Base-by-base conservation (phyloP, 2,888 invertebrate genomes). In the Pteria penguin region DNA sequence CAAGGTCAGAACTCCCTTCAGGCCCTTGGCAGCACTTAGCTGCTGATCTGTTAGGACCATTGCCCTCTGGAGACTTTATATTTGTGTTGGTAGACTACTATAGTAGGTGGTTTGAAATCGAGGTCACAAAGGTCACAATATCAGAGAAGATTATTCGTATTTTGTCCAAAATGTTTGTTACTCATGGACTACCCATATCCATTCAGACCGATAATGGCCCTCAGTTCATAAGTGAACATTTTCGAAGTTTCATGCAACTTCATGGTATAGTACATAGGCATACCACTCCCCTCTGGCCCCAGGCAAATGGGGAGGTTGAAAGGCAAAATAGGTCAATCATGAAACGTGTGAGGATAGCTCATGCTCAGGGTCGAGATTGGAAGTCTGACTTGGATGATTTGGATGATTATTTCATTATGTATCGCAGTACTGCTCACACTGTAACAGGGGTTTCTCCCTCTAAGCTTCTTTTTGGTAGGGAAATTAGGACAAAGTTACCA, bases 251-350 rank as follows among this genome's bases (percentile, higher is more conserved):
- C 45, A 24, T 74, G 66, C 27, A 32, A 14, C 26, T 63, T 24
- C n/a, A 74, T 52, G 67, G 61, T 58, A 75, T 78, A 4, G 18
- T 24, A 4, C 78, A 78, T 36, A 22, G 24, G 8, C 29, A 36
- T 24, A 55, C 52, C 0, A 75, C 78, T 26, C 71, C 72, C 0
- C 62, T 82, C 27, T 71, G 74, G 32, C 80, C 84, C 14, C 66
- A 69, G 8, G 82, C 81, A 26, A 85, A 82, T 61, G 79, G 83
- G 1, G 78, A 82, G 36, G 77, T 81, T 4, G 79, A 84, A 63
- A 32, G 70, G 3, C 76, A 73, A 27, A 76, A 76, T 45, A 45
- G 70, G 5, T 79, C 69, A 65, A 18, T 79, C n/a, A 58, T 78
- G 33, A 75, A 70, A 32, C 70, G 74, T 14, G 5, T 71, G 4